Conservation (phyloP, 2,797 vertebrate genomes). For the Masticophis lateralis region DNA sequence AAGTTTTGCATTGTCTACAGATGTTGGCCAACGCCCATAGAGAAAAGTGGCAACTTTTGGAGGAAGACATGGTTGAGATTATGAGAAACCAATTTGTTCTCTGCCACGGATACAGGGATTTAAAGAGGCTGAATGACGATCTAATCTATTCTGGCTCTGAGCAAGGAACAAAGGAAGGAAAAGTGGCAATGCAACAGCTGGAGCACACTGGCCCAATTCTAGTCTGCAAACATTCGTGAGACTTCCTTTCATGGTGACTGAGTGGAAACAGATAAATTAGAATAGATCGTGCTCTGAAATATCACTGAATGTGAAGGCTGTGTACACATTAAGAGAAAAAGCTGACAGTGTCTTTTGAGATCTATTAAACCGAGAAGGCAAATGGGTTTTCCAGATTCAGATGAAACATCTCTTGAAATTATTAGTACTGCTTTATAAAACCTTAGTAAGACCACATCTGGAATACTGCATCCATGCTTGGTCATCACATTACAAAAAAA, state of each 20-base stretch:
- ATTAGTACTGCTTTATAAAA: background rate
- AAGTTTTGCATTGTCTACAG: background rate
- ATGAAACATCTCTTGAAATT: background rate
- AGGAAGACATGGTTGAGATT: background rate
- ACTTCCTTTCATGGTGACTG: background rate
- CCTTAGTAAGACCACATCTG: background rate
- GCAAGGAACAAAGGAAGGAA: background rate
- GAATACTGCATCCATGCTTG: background rate
- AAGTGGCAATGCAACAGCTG: background rate
- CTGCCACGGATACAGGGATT: background rate
- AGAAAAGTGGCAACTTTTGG: background rate
- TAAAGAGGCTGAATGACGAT: background rate
- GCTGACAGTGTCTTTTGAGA: background rate
- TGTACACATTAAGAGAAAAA: background rate
- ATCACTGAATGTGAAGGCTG: too few species aligned
- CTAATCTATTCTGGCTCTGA: background rate
- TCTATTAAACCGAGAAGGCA: background rate
- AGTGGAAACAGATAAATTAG: background rate
- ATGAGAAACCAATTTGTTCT: slow-evolving; percentile 1
- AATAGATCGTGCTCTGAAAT: background rate
- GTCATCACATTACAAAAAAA: background rate
- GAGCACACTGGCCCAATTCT: background rate
- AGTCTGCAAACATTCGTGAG: too few species aligned
- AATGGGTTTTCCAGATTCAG: background rate
- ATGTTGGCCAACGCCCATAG: background rate